Percentiles rank a stretch among this genome's conserved stretches.
These are phyloP conservation scores for Hirtodrosophila trivittata DNA, from an alignment of 2,888 invertebrate genomes.

Conservation along the genomic window DNA sequence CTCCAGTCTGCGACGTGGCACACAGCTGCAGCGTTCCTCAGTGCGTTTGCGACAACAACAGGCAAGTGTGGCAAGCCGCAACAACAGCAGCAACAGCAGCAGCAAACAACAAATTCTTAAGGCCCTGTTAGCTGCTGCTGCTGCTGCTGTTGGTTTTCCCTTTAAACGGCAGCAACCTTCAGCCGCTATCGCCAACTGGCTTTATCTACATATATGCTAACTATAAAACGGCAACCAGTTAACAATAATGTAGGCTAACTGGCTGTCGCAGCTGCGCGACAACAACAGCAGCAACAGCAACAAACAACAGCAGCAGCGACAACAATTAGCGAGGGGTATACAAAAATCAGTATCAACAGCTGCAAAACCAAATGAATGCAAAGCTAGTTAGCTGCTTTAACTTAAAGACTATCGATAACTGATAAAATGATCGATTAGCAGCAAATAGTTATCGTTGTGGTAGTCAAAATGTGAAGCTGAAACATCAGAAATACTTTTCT, in stretches of 20 bases:
- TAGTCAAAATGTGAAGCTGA: too few relatives aligned
- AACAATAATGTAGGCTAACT: constrained; percentile 68
- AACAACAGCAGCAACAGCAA: constrained; percentile 8
- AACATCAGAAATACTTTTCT: too few relatives aligned
- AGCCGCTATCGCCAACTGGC: constrained; percentile 45
- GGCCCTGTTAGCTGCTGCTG: constrained; percentile 3
- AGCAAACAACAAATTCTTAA: constrained; percentile 11
- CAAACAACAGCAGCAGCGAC: neutral
- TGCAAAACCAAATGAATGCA: neutral
- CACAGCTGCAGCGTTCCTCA: constrained; percentile 75
- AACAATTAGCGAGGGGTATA: neutral
- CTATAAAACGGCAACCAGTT: constrained; percentile 57
- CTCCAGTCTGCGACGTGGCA: constrained; percentile 74
- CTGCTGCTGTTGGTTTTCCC: constrained; percentile 17
- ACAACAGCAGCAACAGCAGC: constrained; percentile 26
- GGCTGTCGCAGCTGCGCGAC: constrained; percentile 44
- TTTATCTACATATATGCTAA: constrained; percentile 41
- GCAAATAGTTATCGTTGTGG: too few relatives aligned
- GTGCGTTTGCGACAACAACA: constrained; percentile 77
- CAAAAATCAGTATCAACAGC: neutral
- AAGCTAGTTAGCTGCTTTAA: too few relatives aligned
- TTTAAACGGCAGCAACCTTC: constrained; percentile 44
- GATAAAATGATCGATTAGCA: too few relatives aligned
- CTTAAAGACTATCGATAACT: too few relatives aligned
- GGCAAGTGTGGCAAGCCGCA: constrained; percentile 5